phyloP scores from a whole-genome alignment of 2,797 vertebrate genomes.

The Calcarius lapponicus region DNA sequence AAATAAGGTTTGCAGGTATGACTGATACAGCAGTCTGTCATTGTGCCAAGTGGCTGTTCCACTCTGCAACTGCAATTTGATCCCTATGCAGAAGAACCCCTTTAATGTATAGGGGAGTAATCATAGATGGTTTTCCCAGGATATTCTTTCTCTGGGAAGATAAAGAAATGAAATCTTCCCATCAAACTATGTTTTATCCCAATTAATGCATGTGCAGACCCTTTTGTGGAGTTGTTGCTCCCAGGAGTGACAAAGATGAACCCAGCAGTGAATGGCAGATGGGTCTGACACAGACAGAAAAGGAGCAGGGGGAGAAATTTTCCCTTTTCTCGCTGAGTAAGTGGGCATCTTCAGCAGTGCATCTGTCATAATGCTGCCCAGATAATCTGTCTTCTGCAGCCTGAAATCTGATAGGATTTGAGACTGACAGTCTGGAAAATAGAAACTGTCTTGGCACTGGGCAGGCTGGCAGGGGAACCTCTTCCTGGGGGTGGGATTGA shows the following conservation, averaged over 20 bases:
- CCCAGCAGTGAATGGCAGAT: neutral
- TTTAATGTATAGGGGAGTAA: neutral
- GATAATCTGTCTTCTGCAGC: neutral
- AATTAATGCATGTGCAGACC: neutral
- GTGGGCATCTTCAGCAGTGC: neutral
- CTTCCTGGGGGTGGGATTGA: slow-evolving; percentile 11
- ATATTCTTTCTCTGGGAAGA: neutral
- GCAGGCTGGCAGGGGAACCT: slow-evolving; percentile 7
- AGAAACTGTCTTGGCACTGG: neutral
- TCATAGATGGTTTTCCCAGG: neutral
- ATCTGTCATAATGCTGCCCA: neutral
- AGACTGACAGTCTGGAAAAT: slow-evolving; percentile 42
- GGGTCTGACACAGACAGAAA: neutral
- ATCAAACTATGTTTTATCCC: neutral
- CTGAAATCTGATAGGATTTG: slow-evolving; percentile 37
- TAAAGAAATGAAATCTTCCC: neutral
- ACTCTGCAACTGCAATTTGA: neutral
- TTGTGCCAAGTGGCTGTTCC: neutral
- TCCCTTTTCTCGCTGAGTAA: slow-evolving; percentile 7
- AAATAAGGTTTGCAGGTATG: slow-evolving; percentile 29
- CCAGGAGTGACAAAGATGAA: neutral
- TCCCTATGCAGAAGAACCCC: neutral
- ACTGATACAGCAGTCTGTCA: slow-evolving; percentile 28
- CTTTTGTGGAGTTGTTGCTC: fast-evolving
- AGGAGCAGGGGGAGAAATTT: neutral